Base-by-base conservation (phyloP, 2,888 invertebrate species). In the Melieria omissa region DNA sequence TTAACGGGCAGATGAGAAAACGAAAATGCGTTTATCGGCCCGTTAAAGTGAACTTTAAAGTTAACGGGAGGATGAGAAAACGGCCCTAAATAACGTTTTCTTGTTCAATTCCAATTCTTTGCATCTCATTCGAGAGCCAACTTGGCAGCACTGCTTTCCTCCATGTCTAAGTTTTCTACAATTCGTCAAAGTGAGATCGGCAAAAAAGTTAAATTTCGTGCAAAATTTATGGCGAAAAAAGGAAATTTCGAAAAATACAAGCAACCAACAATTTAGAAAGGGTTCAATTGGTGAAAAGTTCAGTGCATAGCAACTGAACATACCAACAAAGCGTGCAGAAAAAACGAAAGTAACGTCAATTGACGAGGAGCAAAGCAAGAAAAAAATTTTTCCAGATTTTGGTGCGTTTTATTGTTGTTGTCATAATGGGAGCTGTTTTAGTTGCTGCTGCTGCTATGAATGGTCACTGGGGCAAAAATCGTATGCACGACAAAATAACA, bases 121-220 rank as follows among this genome's bases (percentile, higher is more conserved):
- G 29, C 29, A 29, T 29, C 29, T 29, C 29, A 29, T 29, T 29
- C 29, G 29, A 29, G 29, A 29, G 29, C 1, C 29, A 29, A 29
- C 5, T 9, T 60, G 67, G 67, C 60, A 60, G 14, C 60, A 49
- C 60, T 45, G 45, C 16, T 42, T 29, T 12, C 16, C 12, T 65
- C 45, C 45, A 65, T 65, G 65, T 44, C 65, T 45, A 55, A 65
- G 55, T 55, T 61, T 61, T 42, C 8, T 45, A 60, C 46, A 58
- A 58, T 16, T 58, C 14, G n/a, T 45, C 62, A 62, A 69, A 69
- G 69, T 69, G 69, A 69, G 63, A 69, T 69, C 69, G 69, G 63
- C 55, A 54, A 69, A 63, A 66, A 58, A 69, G 57, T 67, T 12
- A 61, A 52, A 46, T 44, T 69, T 55, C 49, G 60, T 67, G 69